phyloP scores from a whole-genome alignment of 1,140 invertebrate species.

The Nixonia krombeini region DNA sequence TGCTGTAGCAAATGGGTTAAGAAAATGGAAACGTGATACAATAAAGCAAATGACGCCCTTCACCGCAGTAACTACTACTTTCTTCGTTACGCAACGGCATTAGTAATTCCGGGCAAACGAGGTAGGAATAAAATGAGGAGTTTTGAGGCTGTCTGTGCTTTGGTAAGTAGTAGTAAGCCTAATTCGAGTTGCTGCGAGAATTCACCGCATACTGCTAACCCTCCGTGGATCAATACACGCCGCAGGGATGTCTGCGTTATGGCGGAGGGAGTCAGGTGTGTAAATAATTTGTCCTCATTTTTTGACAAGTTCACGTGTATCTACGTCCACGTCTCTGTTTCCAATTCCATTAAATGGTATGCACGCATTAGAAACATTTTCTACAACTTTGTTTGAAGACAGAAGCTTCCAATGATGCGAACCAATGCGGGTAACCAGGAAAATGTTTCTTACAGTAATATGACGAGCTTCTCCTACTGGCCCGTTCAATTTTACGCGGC shows the following conservation, averaged over 20 bases:
- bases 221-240: slow-evolving; percentile 41
- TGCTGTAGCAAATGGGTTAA: slow-evolving; percentile 3
- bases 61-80: not conserved
- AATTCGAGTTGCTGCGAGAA: slow-evolving; percentile 40
- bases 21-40: not conserved
- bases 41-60: not conserved
- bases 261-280: slow-evolving; percentile 2
- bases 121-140: slow-evolving; percentile 3
- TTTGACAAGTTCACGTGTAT: no score
- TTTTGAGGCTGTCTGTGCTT: not conserved
- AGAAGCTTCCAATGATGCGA: no score
- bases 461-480: no score
- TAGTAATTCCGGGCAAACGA: slow-evolving; percentile 2
- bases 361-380: no score
- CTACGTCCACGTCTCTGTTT: no score
- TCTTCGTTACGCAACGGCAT: slow-evolving; percentile 2
- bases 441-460: no score
- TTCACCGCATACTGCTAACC: slow-evolving; percentile 29
- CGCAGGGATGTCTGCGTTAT: slow-evolving; percentile 17
- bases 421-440: no score
- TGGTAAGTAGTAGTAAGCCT: slow-evolving; percentile 13
- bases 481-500: no score
- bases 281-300: no score
- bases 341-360: no score
- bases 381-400: no score